Evolutionary conservation across 2,888 invertebrate genomes (phyloP).

Genomic region (Hydrotaea cyrtoneurina): DNA sequence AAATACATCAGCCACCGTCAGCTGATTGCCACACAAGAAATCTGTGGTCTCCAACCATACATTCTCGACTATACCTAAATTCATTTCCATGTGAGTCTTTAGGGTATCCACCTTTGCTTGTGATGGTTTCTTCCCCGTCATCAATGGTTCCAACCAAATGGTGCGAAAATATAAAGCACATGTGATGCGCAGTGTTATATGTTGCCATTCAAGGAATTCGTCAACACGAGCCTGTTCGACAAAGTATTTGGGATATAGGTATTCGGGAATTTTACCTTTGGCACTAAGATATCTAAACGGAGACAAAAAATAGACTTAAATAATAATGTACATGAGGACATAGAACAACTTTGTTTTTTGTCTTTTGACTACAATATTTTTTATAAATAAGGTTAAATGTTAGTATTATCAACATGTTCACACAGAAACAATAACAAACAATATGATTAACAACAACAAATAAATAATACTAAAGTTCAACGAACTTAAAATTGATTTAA

Average conservation of each 20-base stretch:
- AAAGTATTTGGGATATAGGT: conserved; percentile 86
- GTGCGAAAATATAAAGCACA: conserved; percentile 84
- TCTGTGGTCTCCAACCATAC: conserved; percentile 83
- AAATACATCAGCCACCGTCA: conserved; percentile 88
- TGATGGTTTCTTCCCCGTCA: conserved; percentile 81
- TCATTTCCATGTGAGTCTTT: conserved; percentile 82
- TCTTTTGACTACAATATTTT: no score
- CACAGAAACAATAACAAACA: no score
- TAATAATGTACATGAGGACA: no score
- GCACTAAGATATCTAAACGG: conserved; percentile 75
- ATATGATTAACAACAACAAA: no score
- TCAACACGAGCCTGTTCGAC: conserved; percentile 84
- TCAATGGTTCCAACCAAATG: conserved; percentile 82
- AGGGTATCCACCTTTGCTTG: conserved; percentile 79
- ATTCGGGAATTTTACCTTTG: conserved; percentile 80
- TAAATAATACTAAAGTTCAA: no score
- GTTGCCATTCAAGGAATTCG: conserved; percentile 89
- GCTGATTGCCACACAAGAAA: conserved; percentile 83
- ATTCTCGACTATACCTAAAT: conserved; percentile 83
- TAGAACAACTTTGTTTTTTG: no score
- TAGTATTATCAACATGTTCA: no score
- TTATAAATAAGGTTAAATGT: no score
- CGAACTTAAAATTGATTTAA: no score
- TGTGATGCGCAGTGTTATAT: conserved; percentile 83
- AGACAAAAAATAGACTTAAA: conserved; percentile 6